A percentile compares a stretch with the other conserved stretches of the same genome.
These are phyloP conservation scores for Erpetoichthys calabaricus DNA, from an alignment of 2,797 vertebrate genomes.

Conservation along the genomic window DNA sequence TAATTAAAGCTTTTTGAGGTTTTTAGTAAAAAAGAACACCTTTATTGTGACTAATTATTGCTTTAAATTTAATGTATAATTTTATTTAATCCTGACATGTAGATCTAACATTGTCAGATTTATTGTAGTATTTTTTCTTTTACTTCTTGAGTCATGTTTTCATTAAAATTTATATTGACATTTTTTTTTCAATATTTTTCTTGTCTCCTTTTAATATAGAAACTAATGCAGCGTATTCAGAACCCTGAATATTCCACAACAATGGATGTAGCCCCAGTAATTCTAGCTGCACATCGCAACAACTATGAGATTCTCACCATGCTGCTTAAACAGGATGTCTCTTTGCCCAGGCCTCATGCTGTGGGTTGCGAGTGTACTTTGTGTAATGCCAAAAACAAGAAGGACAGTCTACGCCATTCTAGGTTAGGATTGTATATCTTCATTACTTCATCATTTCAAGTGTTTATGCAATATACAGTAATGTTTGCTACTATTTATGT, in stretches of 20 bases:
- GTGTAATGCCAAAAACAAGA: conserved; percentile 97
- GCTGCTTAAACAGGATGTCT: conserved; percentile 93
- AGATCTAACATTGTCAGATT: too few relatives aligned
- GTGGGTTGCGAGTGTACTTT: conserved; percentile 94
- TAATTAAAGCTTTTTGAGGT: too few relatives aligned
- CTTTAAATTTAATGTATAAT: too few relatives aligned
- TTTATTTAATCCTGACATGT: too few relatives aligned
- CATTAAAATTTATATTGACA: background rate
- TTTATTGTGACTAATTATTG: too few relatives aligned
- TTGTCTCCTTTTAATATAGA: conserved; percentile 40
- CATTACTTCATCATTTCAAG: background rate
- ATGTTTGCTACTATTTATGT: too few relatives aligned
- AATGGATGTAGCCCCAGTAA: conserved; percentile 95
- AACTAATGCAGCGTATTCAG: conserved; percentile 95
- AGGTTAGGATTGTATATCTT: conserved; percentile 44
- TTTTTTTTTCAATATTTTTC: conserved; percentile 16
- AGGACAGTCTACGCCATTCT: conserved; percentile 92
- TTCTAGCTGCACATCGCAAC: conserved; percentile 94
- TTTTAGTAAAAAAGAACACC: too few relatives aligned
- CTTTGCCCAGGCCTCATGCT: conserved; percentile 89
- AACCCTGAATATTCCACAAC: conserved; percentile 97
- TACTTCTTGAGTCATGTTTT: too few relatives aligned
- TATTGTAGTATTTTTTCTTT: too few relatives aligned
- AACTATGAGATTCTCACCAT: conserved; percentile 98
- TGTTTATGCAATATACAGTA: too few relatives aligned